Evolutionary conservation across 1,140 invertebrate species (phyloP), one percentile per base, ranked within the genome.

Genomic region (Zophobas morio): DNA sequence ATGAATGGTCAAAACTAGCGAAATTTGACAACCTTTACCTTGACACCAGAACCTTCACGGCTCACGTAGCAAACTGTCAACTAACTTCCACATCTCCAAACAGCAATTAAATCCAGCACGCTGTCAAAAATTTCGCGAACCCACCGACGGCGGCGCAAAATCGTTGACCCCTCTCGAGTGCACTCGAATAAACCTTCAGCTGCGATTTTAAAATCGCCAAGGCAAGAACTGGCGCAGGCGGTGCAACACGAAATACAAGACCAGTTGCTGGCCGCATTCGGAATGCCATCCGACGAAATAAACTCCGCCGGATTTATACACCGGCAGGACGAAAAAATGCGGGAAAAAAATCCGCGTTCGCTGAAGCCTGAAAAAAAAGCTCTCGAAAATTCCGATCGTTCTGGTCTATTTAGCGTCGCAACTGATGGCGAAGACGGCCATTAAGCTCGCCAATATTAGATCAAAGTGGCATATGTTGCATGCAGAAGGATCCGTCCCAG

Each of bases 401-500:
- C 60, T 66, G 60, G 60, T 66, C 60, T 66, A 42, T 66, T 66
- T 66, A 20, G 60, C 60, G 60, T 8, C 60, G 39, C 20, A 66
- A 66, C 37, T 32, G 60, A 33, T 42, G 60, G 60, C 37, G 60
- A 66, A 66, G 60, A 42, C 60, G 60, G 32, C 60, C 60, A 66
- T 66, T 66, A 66, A 66, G 39, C 36, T 40, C 6, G 37, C 33
- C 42, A 66, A 66, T 42, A 42, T 42, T 42, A 42, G 60, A 66
- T 66, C 60, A 66, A 66, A 66, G 60, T 66, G 37, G 60, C 60
- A 66, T 66, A 66, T 66, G 60, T 66, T 66, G 39, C 35, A 42
- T 2, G n/a, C 20, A 20, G 20, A 20, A 4, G 49, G 20, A 2
- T 2, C 20, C 49, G 6, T 20, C 4, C 2, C 6, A 51, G n/a